A percentile compares a stretch with the other conserved stretches of the same genome.
phyloP scores from a whole-genome alignment of 2,888 invertebrate species.

The Trichopria drosophilae region DNA sequence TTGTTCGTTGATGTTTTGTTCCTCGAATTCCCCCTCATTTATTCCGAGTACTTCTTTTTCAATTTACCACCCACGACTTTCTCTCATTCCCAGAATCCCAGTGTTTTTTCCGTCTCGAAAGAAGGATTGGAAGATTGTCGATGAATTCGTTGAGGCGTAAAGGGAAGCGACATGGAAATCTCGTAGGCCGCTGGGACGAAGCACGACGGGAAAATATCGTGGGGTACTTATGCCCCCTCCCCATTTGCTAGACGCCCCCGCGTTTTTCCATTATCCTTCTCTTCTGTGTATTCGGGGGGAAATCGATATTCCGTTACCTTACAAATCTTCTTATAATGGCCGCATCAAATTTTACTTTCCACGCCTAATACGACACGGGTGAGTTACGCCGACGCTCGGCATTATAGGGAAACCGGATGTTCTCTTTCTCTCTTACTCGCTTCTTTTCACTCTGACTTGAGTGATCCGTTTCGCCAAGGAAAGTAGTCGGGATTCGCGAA shows the following conservation, averaged over 20 bases:
- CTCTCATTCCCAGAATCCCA: no score
- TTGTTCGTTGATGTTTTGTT: no score
- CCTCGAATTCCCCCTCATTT: no score
- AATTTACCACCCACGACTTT: conserved; percentile 7
- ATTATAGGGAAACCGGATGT: conserved; percentile 11
- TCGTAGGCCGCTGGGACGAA: no score
- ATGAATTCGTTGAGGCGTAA: conserved; percentile 11
- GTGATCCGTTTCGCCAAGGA: no score
- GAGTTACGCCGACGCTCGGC: conserved; percentile 15
- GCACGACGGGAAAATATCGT: background rate
- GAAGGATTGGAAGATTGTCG: conserved; percentile 34
- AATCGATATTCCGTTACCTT: conserved; percentile 38
- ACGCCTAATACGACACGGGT: conserved; percentile 18
- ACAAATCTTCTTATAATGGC: conserved; percentile 38
- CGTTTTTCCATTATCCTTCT: conserved; percentile 35
- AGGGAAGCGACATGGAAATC: conserved; percentile 30
- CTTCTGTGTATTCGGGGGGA: conserved; percentile 31
- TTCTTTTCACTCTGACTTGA: no score
- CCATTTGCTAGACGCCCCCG: no score
- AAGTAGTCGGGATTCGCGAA: no score
- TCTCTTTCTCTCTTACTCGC: conserved; percentile 5
- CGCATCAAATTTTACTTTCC: conserved; percentile 36
- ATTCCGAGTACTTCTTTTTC: conserved; percentile 12
- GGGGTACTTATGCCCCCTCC: no score
- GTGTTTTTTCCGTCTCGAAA: conserved; percentile 5